phyloP scores from a whole-genome alignment of 2,113 vertebrate species.

The Hemicordylus capensis region DNA sequence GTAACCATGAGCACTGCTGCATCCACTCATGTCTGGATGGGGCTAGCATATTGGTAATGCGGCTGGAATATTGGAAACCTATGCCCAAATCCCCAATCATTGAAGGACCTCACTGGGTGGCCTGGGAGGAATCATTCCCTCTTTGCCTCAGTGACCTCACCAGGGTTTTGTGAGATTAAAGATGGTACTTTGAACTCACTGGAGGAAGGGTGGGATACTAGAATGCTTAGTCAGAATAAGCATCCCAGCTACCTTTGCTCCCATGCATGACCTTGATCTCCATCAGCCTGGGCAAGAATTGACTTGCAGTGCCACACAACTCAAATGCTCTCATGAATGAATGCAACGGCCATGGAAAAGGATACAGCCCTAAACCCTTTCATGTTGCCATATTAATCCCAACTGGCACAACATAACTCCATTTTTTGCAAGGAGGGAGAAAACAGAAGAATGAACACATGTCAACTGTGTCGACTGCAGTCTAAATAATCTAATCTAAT shows the following conservation, averaged over 20 bases:
- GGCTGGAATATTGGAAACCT: not conserved
- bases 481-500: slow-evolving; percentile 67
- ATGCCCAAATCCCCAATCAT: not conserved
- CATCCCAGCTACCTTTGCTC: slow-evolving; percentile 12
- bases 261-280: slow-evolving; percentile 43
- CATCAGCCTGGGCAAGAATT: slow-evolving; percentile 32
- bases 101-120: not conserved
- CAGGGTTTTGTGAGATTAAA: not conserved
- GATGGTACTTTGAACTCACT: not conserved
- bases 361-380: slow-evolving; percentile 60
- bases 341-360: slow-evolving; percentile 31
- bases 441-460: slow-evolving; percentile 52
- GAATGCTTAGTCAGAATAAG: not conserved
- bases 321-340: slow-evolving; percentile 50
- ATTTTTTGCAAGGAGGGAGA: slow-evolving; percentile 59
- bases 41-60: too few species aligned
- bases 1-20: too few species aligned
- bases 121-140: not conserved
- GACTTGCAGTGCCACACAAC: slow-evolving; percentile 40
- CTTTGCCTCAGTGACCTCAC: not conserved
- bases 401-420: slow-evolving; percentile 68
- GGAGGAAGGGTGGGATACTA: not conserved
- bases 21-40: not conserved
- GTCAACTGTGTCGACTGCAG: slow-evolving; percentile 46
- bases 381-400: slow-evolving; percentile 66